phyloP scores from a whole-genome alignment of 2,113 vertebrate species.

The Caranx ignobilis region DNA sequence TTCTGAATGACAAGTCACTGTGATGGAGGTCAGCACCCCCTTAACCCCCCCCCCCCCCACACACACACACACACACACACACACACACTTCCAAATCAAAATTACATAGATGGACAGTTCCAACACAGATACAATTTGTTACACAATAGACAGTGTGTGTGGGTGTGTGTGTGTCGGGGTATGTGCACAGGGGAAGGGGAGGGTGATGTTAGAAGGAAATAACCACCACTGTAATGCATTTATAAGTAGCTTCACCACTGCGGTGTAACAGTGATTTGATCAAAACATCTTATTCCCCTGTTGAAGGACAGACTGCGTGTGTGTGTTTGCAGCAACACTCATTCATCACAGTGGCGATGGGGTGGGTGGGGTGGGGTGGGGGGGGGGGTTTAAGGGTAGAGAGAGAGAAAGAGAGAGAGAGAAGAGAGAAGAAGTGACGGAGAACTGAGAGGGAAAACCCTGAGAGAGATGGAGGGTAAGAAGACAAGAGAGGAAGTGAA shows the following conservation, averaged over 20 bases:
- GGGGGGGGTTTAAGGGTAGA: conserved; percentile 36
- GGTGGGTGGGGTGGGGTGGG: background rate
- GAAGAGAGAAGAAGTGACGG: conserved; percentile 16
- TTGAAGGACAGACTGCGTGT: conserved; percentile 46
- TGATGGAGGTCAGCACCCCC: too few species aligned
- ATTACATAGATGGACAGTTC: too few species aligned
- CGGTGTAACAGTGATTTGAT: conserved; percentile 57
- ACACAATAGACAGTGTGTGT: too few species aligned
- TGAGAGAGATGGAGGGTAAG: conserved; percentile 32
- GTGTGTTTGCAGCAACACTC: background rate
- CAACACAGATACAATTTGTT: too few species aligned
- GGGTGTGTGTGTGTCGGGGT: too few species aligned
- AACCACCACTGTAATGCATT: conserved; percentile 56
- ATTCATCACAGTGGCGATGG: conserved; percentile 44
- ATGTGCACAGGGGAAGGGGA: too few species aligned
- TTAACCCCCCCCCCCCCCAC: too few species aligned
- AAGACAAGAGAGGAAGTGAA: conserved; percentile 42
- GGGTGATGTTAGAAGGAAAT: conserved; percentile 14
- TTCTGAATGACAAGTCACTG: too few species aligned
- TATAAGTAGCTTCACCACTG: conserved; percentile 30
- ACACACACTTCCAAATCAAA: too few species aligned
- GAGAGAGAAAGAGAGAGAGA: background rate
- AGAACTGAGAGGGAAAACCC: conserved; percentile 24
- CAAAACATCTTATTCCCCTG: conserved; percentile 43
- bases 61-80: too few species aligned